Percentiles rank a stretch among this genome's conserved stretches.
Evolutionary conservation across 1,140 invertebrate species (phyloP).

Genomic region (Reticulitermes speratus): DNA sequence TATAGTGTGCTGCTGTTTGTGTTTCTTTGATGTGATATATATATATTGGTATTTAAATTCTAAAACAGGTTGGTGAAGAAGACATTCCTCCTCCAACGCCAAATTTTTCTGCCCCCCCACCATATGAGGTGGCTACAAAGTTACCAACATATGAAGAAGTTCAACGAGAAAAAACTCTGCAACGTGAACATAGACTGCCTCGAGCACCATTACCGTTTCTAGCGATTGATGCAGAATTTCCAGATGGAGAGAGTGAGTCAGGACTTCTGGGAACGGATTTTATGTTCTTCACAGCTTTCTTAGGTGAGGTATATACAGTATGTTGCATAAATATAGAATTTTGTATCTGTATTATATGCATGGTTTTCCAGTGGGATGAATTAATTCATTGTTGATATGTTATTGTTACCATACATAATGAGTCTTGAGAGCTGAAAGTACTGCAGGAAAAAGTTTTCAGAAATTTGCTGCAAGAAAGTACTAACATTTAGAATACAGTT

Average conservation of each 20-base stretch:
- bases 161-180: conserved; percentile 77
- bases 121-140: conserved; percentile 74
- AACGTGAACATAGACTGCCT: conserved; percentile 58
- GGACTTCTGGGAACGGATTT: conserved; percentile 78
- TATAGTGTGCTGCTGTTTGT: too few species aligned
- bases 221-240: conserved; percentile 66
- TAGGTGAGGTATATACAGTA: conserved; percentile 57
- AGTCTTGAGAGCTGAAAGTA: too few species aligned
- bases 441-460: too few species aligned
- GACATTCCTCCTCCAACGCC: conserved; percentile 74
- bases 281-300: conserved; percentile 84
- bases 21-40: too few species aligned
- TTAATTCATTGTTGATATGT: too few species aligned
- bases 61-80: conserved; percentile 39
- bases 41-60: not conserved
- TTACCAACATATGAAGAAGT: conserved; percentile 90
- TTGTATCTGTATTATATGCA: not conserved
- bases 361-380: too few species aligned
- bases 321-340: not conserved
- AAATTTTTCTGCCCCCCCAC: conserved; percentile 81
- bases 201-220: conserved; percentile 61
- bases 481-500: too few species aligned
- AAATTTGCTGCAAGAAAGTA: too few species aligned
- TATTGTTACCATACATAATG: too few species aligned
- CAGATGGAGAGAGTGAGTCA: conserved; percentile 71